phyloP scores from a whole-genome alignment of 2,888 invertebrate species.

The Leucoptera coffeella region DNA sequence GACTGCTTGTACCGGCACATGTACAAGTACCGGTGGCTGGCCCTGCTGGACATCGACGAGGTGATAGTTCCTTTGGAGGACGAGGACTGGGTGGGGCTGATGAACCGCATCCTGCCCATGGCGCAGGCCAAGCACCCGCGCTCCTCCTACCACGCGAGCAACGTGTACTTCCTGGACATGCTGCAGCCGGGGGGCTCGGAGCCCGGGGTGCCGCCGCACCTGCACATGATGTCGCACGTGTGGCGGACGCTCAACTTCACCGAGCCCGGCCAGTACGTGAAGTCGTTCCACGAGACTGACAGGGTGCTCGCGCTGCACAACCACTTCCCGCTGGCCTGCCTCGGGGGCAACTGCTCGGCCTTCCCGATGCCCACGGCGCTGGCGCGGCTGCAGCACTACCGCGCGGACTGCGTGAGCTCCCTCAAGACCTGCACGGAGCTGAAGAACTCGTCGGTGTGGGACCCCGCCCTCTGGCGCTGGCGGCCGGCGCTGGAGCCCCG shows the following conservation, averaged over 20 bases:
- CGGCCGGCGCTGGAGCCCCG: constrained; percentile 68
- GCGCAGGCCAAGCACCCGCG: constrained; percentile 46
- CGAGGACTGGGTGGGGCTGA: constrained; percentile 68
- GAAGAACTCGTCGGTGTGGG: constrained; percentile 73
- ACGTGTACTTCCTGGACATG: constrained; percentile 89
- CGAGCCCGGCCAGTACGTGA: constrained; percentile 87
- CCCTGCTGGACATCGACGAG: constrained; percentile 90
- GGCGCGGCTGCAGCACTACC: constrained; percentile 90
- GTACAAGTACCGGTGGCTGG: constrained; percentile 83
- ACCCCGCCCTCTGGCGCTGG: constrained; percentile 84
- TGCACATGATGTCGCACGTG: constrained; percentile 93
- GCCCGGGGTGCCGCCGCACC: constrained; percentile 73
- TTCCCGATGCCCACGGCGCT: constrained; percentile 75
- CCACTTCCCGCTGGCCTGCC: constrained; percentile 85
- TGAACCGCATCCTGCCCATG: constrained; percentile 63
- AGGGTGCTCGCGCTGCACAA: constrained; percentile 86
- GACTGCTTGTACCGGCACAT: constrained; percentile 92
- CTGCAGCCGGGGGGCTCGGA: constrained; percentile 71
- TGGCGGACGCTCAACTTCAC: constrained; percentile 87
- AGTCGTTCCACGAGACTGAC: constrained; percentile 90
- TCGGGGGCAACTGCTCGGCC: constrained; percentile 78
- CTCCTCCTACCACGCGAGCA: constrained; percentile 82
- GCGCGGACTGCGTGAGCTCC: constrained; percentile 86
- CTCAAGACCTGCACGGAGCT: constrained; percentile 79
- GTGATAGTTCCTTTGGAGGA: constrained; percentile 85